A percentile compares a stretch with the other conserved stretches of the same genome.
Evolutionary conservation across 1,140 invertebrate genomes (phyloP).

Genomic region (Drosophila melanogaster): DNA sequence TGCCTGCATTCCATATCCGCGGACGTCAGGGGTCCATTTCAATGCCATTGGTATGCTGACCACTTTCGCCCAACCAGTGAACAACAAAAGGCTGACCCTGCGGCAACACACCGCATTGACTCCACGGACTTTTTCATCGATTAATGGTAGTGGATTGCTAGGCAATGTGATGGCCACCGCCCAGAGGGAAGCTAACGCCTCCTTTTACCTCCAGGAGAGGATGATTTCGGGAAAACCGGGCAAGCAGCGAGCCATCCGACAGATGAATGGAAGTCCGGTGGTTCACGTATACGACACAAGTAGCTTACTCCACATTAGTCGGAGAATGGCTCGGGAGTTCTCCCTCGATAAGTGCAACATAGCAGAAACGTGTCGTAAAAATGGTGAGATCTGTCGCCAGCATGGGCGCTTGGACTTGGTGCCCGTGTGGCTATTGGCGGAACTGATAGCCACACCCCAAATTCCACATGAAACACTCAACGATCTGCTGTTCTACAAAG

Average conservation of each 20-base stretch:
- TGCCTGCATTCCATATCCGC: slow-evolving; percentile 96
- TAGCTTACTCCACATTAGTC: slow-evolving; percentile 91
- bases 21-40: slow-evolving; percentile 97
- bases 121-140: slow-evolving; percentile 89
- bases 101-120: slow-evolving; percentile 72
- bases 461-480: slow-evolving; percentile 73
- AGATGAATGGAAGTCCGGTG: slow-evolving; percentile 85
- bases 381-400: slow-evolving; percentile 89
- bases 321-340: slow-evolving; percentile 93
- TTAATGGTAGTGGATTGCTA: slow-evolving; percentile 85
- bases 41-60: slow-evolving; percentile 93
- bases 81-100: slow-evolving; percentile 87
- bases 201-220: slow-evolving; percentile 93
- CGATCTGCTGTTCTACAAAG: slow-evolving; percentile 83
- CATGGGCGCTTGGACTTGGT: slow-evolving; percentile 92
- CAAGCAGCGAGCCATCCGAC: slow-evolving; percentile 83
- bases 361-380: slow-evolving; percentile 90
- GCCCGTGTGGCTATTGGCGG: slow-evolving; percentile 93
- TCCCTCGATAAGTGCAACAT: slow-evolving; percentile 88
- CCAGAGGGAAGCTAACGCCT: slow-evolving; percentile 87
- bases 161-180: slow-evolving; percentile 87
- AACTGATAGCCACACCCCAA: slow-evolving; percentile 88
- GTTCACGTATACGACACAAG: slow-evolving; percentile 93
- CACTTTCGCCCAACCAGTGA: slow-evolving; percentile 93
- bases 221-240: slow-evolving; percentile 85